These are phyloP conservation scores for Pomacea maculata DNA, from an alignment of 1,140 invertebrate genomes.

Conservation along the genomic window DNA sequence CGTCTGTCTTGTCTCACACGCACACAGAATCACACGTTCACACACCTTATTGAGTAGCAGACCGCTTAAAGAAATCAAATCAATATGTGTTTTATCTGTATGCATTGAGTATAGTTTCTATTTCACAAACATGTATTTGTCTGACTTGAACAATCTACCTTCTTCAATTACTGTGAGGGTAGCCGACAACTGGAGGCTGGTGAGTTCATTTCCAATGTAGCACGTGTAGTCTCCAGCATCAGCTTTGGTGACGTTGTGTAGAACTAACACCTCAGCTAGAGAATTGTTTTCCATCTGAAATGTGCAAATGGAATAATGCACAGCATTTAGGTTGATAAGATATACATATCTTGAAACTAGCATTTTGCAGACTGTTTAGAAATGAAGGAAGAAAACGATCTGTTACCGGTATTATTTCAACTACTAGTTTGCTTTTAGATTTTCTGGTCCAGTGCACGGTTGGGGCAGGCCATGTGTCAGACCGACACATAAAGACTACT, in stretches of 20 bases:
- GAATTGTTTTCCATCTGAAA: slow-evolving; percentile 19
- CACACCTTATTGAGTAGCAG: too few species aligned
- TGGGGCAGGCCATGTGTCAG: slow-evolving; percentile 29
- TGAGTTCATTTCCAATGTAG: slow-evolving; percentile 23
- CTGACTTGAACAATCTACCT: slow-evolving; percentile 1
- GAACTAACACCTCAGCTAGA: slow-evolving; percentile 23
- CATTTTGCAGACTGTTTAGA: not conserved
- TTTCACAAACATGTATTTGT: too few species aligned
- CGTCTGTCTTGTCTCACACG: too few species aligned
- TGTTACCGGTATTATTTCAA: slow-evolving; percentile 23
- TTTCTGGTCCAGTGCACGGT: slow-evolving; percentile 27
- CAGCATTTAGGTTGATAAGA: too few species aligned
- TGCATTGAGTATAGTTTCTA: too few species aligned
- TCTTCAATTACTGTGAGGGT: slow-evolving; percentile 25
- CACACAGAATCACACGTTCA: too few species aligned
- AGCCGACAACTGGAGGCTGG: slow-evolving; percentile 19
- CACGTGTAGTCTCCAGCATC: slow-evolving; percentile 32
- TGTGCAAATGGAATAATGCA: too few species aligned
- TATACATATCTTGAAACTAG: not conserved
- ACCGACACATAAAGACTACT: slow-evolving; percentile 31
- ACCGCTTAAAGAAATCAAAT: too few species aligned
- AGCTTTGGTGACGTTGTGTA: slow-evolving; percentile 33
- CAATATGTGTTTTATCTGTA: too few species aligned
- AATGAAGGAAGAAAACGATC: not conserved
- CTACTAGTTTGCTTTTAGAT: slow-evolving; percentile 8